A percentile compares a stretch with the other conserved stretches of the same genome.
Conservation (phyloP, 2,113 vertebrate species). For the Canis aureus region DNA sequence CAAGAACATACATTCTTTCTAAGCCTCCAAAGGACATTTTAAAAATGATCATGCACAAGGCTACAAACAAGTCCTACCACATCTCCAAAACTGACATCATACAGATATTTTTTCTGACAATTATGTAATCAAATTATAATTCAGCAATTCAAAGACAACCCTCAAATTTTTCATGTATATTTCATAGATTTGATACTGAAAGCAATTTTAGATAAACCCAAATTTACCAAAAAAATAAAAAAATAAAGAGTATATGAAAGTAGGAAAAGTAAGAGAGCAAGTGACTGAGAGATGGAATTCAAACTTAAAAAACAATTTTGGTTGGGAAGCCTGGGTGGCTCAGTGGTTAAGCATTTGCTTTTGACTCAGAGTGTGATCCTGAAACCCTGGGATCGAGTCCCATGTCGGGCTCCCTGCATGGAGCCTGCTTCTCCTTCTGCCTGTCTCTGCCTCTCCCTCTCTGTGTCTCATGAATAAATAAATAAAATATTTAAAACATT, state of each 20-base stretch:
- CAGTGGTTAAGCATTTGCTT: too few species aligned
- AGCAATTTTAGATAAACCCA: background rate
- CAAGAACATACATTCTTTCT: background rate
- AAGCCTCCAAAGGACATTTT: background rate
- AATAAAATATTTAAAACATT: too few species aligned
- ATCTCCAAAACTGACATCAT: background rate
- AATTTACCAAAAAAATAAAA: background rate
- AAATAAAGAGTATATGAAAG: background rate
- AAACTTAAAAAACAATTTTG: background rate
- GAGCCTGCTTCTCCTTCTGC: too few species aligned
- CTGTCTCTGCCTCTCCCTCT: too few species aligned
- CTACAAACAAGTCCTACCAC: background rate
- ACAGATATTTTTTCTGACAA: background rate
- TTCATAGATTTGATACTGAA: background rate
- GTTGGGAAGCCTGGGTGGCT: too few species aligned
- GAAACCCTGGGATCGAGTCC: too few species aligned
- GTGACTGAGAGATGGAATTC: background rate
- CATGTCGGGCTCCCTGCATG: too few species aligned
- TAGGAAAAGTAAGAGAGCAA: background rate
- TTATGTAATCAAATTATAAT: background rate
- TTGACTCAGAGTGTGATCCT: too few species aligned
- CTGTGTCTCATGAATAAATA: too few species aligned
- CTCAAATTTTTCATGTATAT: background rate
- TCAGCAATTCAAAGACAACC: background rate
- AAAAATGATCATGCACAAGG: background rate